These are phyloP conservation scores for Halocynthia aurantium DNA, from an alignment of 23 tunicate genomes.

Conservation along the genomic window DNA sequence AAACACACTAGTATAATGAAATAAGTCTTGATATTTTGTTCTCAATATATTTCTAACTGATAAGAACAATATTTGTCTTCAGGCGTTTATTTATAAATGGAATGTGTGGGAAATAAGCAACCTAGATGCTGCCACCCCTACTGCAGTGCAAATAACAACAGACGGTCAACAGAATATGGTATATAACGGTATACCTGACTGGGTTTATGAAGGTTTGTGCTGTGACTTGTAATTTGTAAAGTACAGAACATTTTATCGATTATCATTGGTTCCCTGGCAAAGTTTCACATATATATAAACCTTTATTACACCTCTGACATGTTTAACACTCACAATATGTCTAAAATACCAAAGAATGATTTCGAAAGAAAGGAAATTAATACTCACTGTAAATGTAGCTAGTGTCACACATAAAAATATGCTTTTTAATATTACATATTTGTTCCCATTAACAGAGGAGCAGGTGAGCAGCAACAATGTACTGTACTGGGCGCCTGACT, in stretches of 20 bases:
- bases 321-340: no score
- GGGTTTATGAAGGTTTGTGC: conserved; percentile 80
- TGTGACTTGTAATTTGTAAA: neutral
- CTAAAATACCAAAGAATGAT: no score
- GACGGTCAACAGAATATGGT: conserved; percentile 40
- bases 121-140: conserved; percentile 32
- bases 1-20: no score
- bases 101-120: conserved; percentile 40
- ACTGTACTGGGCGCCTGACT: conserved; percentile 76
- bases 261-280: no score
- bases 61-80: neutral
- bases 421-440: no score
- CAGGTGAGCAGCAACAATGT: conserved; percentile 67
- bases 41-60: neutral
- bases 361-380: no score
- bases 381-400: no score
- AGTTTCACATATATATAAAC: no score
- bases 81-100: conserved; percentile 70
- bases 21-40: neutral
- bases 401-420: no score
- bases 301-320: no score
- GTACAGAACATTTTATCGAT: no score
- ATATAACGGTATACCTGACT: conserved; percentile 90
- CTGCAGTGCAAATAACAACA: conserved; percentile 27
- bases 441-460: conserved; percentile 65